These are phyloP conservation scores for Aphelinus certus DNA, from an alignment of 1,140 invertebrate species.

Conservation along the genomic window DNA sequence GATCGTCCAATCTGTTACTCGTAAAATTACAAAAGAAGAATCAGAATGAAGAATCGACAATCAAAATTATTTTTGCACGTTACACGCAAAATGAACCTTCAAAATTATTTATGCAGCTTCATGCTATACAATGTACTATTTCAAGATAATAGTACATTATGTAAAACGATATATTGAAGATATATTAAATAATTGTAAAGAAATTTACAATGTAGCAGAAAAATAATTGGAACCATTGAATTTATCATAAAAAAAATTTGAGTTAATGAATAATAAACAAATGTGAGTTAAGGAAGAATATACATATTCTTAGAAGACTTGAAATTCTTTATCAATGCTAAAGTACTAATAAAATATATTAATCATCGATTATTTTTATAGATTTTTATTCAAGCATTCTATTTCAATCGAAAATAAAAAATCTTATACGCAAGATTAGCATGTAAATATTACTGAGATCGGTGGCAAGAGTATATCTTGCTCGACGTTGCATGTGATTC, in stretches of 20 bases:
- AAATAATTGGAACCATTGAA: conserved; percentile 23
- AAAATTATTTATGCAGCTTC: conserved; percentile 47
- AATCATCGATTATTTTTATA: conserved; percentile 28
- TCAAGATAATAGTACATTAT: conserved; percentile 50
- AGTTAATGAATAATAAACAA: conserved; percentile 35
- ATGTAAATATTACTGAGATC: conserved; percentile 59
- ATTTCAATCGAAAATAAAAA: conserved; percentile 39
- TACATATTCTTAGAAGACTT: conserved; percentile 45
- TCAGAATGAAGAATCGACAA: conserved; percentile 41
- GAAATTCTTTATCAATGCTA: conserved; percentile 4
- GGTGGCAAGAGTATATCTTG: conserved; percentile 56
- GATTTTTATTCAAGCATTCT: conserved; percentile 44
- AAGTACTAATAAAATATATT: conserved; percentile 26
- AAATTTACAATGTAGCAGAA: conserved; percentile 4
- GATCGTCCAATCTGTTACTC: conserved; percentile 4
- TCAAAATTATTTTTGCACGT: too few species aligned
- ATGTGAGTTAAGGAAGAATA: conserved; percentile 28
- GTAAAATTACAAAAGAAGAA: conserved; percentile 1
- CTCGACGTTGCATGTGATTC: conserved; percentile 49
- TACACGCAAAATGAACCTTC: conserved; percentile 43
- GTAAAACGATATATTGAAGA: conserved; percentile 53
- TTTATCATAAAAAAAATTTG: conserved; percentile 13
- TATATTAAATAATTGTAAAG: conserved; percentile 53
- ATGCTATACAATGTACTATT: conserved; percentile 44
- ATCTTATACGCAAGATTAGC: conserved; percentile 49